Percentiles rank a stretch among this genome's conserved stretches.
These are phyloP conservation scores for Odontocolon sp. DNA, from an alignment of 2,888 invertebrate species.

Conservation along the genomic window DNA sequence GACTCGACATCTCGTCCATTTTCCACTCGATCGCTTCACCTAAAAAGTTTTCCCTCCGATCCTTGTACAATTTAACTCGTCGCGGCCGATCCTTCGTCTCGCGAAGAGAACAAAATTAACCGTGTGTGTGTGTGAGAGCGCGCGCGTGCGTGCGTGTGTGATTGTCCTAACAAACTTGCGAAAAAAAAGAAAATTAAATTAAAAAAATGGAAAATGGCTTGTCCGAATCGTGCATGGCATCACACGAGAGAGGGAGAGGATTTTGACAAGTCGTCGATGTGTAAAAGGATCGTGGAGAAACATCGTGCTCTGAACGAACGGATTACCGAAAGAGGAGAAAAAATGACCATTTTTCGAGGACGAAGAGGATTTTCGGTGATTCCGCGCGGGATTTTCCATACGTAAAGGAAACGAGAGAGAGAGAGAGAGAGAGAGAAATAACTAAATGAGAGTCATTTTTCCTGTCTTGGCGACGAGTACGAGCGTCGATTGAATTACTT, in stretches of 20 bases:
- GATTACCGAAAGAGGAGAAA: constrained; percentile 17
- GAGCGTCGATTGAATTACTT: too few relatives aligned
- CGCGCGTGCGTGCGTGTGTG: too few relatives aligned
- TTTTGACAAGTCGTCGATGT: constrained; percentile 25
- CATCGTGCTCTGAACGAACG: constrained; percentile 7
- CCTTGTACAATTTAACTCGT: too few relatives aligned
- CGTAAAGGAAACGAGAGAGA: constrained; percentile 24
- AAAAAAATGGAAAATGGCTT: constrained; percentile 32
- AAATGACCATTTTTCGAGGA: too few relatives aligned
- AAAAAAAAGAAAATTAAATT: constrained; percentile 27
- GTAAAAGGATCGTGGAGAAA: constrained; percentile 31
- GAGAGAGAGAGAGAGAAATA: constrained; percentile 32
- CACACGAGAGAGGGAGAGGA: constrained; percentile 43
- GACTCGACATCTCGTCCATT: too few relatives aligned
- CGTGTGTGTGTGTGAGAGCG: too few relatives aligned
- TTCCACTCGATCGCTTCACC: too few relatives aligned
- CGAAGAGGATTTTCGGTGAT: constrained; percentile 4
- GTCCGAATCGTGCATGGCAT: constrained; percentile 65
- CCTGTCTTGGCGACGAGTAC: too few relatives aligned
- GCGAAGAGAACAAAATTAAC: constrained; percentile 56
- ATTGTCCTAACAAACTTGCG: constrained; percentile 63
- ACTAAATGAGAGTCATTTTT: constrained; percentile 16
- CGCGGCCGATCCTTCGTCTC: constrained; percentile 34
- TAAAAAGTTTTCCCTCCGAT: too few relatives aligned
- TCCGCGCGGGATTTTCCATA: not conserved